A percentile compares a stretch with the other conserved stretches of the same genome.
phyloP scores from a whole-genome alignment of 1,140 invertebrate genomes.

The Pogonus chalceus region DNA sequence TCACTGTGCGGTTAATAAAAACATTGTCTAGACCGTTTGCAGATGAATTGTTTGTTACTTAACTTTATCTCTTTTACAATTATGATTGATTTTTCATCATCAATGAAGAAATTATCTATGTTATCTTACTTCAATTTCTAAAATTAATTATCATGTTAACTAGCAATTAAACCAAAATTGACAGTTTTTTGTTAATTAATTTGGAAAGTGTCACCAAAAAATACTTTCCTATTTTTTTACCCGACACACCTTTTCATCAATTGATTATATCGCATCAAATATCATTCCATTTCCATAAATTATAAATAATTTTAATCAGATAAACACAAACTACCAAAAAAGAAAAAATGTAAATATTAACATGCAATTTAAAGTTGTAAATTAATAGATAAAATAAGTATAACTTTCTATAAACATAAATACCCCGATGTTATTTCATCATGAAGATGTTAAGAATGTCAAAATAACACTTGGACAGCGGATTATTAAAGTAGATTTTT shows the following conservation, averaged over 20 bases:
- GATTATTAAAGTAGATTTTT: constrained; percentile 4
- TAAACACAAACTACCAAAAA: background rate
- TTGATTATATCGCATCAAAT: no score
- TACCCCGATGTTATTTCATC: background rate
- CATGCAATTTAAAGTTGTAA: background rate
- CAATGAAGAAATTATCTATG: background rate
- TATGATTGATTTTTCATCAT: background rate
- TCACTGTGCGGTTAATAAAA: background rate
- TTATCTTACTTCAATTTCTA: background rate
- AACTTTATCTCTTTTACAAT: background rate
- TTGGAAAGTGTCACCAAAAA: no score
- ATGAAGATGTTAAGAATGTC: background rate
- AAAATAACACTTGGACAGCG: background rate
- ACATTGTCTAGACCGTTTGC: constrained; percentile 2
- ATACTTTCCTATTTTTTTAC: no score
- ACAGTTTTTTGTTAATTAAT: no score
- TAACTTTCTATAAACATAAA: no score
- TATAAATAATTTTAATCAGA: background rate
- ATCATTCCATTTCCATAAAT: background rate
- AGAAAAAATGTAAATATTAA: background rate
- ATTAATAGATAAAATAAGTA: background rate
- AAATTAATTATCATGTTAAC: background rate
- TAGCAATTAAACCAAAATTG: no score
- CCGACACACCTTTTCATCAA: no score
- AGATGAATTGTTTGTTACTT: background rate